Evolutionary conservation across 2,888 invertebrate genomes (phyloP).

Genomic region (Drosophila demipolita): DNA sequence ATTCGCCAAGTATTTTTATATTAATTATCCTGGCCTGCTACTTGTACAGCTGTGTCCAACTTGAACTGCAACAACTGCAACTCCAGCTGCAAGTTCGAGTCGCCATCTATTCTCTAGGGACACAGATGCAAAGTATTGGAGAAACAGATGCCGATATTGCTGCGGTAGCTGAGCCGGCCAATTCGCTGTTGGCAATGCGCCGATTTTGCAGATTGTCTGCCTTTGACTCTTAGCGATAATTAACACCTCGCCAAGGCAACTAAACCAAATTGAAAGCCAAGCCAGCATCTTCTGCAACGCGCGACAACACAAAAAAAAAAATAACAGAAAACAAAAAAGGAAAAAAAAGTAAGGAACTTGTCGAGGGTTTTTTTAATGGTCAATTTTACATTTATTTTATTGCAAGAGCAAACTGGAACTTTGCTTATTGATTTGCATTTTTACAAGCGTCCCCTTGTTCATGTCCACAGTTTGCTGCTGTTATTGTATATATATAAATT

Average conservation of each 20-base stretch:
- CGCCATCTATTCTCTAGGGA: slow-evolving; percentile 41
- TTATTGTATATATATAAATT: slow-evolving; percentile 73
- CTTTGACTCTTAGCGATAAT: slow-evolving; percentile 81
- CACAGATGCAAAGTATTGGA: slow-evolving; percentile 47
- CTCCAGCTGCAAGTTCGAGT: neutral
- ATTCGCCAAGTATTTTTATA: slow-evolving; percentile 75
- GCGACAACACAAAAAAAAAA: slow-evolving; percentile 45
- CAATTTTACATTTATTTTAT: slow-evolving; percentile 75
- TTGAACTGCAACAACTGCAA: slow-evolving; percentile 11
- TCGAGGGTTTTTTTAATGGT: slow-evolving; percentile 58
- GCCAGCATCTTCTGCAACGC: slow-evolving; percentile 29
- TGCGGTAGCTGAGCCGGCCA: slow-evolving; percentile 48
- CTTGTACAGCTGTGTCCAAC: slow-evolving; percentile 67
- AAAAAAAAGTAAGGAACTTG: slow-evolving; percentile 43
- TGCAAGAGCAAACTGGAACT: slow-evolving; percentile 66
- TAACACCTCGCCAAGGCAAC: slow-evolving; percentile 72
- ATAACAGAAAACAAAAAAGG: neutral
- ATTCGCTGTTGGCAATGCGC: slow-evolving; percentile 60
- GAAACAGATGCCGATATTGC: slow-evolving; percentile 50
- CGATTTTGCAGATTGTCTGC: slow-evolving; percentile 77
- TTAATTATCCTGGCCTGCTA: slow-evolving; percentile 70
- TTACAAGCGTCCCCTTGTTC: slow-evolving; percentile 69
- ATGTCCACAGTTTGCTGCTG: slow-evolving; percentile 59
- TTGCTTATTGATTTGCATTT: slow-evolving; percentile 79
- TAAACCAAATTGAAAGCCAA: slow-evolving; percentile 69